These are phyloP conservation scores for Calliphora vicina DNA, from an alignment of 1,140 invertebrate species.

Conservation along the genomic window DNA sequence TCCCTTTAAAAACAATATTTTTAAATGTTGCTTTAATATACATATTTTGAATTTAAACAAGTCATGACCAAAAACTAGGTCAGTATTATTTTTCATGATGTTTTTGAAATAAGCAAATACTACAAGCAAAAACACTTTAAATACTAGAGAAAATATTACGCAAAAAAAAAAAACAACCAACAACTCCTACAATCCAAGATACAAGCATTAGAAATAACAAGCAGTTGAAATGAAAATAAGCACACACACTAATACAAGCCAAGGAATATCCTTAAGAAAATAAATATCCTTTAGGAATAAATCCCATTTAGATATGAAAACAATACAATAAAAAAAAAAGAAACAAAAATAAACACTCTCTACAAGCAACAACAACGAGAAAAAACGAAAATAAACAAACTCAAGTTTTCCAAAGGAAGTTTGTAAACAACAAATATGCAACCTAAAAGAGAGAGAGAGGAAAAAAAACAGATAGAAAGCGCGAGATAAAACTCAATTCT, in stretches of 20 bases:
- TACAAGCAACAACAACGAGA: neutral
- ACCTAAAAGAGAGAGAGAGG: neutral
- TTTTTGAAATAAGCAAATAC: neutral
- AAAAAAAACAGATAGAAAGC: neutral
- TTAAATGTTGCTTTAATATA: neutral
- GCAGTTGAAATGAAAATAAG: neutral
- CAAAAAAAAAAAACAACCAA: neutral
- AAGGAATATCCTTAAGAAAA: neutral
- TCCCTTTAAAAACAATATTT: no score
- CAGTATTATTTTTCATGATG: neutral
- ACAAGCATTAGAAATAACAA: neutral
- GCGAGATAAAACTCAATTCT: neutral
- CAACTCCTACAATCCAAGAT: neutral
- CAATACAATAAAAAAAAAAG: neutral
- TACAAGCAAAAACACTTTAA: neutral
- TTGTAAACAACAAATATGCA: neutral
- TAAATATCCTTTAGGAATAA: slow-evolving; percentile 6
- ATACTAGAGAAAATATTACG: neutral
- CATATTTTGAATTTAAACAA: neutral
- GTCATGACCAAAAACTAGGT: neutral
- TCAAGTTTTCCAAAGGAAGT: neutral
- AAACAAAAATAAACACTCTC: neutral
- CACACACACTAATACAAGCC: neutral
- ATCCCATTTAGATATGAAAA: neutral
- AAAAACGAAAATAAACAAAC: neutral